These are phyloP conservation scores for Heliconius congener DNA, from an alignment of 1,140 invertebrate species.

Conservation along the genomic window DNA sequence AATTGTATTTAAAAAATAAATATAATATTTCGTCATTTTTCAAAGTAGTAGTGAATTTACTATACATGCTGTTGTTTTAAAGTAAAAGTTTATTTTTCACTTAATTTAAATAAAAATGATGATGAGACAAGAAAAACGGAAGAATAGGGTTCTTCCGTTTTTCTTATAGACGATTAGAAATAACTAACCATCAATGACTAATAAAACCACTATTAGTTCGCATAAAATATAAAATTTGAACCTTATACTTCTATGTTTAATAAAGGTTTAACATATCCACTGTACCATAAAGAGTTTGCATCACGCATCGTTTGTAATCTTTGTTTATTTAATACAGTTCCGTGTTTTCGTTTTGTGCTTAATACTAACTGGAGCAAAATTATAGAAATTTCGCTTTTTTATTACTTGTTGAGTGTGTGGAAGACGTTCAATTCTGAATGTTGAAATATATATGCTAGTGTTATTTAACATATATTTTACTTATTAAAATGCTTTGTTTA, in stretches of 20 bases:
- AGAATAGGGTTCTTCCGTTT: too few relatives aligned
- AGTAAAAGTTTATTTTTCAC: too few relatives aligned
- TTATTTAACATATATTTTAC: background rate
- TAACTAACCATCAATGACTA: too few relatives aligned
- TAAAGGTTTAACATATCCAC: background rate
- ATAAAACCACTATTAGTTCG: too few relatives aligned
- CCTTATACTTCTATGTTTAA: background rate
- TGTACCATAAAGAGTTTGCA: background rate
- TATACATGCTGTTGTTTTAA: too few relatives aligned
- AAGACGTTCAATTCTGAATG: background rate
- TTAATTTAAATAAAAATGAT: too few relatives aligned
- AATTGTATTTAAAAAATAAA: too few relatives aligned
- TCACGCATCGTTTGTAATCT: background rate
- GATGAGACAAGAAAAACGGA: too few relatives aligned
- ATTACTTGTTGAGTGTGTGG: background rate
- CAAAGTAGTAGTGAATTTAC: too few relatives aligned
- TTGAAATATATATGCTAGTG: background rate
- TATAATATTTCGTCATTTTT: too few relatives aligned
- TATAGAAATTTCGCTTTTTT: slow-evolving; percentile 12
- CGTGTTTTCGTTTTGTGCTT: slow-evolving; percentile 3
- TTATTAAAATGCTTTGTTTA: too few relatives aligned
- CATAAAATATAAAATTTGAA: background rate
- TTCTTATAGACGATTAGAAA: too few relatives aligned
- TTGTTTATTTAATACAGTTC: slow-evolving; percentile 8
- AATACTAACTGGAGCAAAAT: slow-evolving; percentile 12